Base-by-base conservation (phyloP, 2,888 invertebrate genomes). In the Noctua janthina region DNA sequence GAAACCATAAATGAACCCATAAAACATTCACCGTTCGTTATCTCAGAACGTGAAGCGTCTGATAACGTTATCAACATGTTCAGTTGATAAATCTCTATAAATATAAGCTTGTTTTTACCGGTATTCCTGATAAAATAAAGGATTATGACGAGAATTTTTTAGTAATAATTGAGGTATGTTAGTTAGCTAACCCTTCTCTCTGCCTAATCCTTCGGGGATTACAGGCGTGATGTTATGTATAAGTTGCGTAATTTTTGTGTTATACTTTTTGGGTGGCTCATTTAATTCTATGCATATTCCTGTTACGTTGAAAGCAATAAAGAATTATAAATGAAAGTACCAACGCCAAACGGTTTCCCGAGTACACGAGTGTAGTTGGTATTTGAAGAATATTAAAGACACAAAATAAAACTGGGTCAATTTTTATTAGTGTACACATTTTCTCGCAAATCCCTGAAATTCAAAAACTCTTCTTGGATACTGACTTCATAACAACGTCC, bases 71-170 rank as follows among this genome's bases (percentile, higher is more conserved):
- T 70, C 87, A 71, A 7, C 23, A 20, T 69, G 66, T 77, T n/a
- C 35, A 35, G 69, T 71, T 74, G 84, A 84, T 87, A 87, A 84
- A 84, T 87, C 74, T 78, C 66, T 64, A 71, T 84, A 71, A 67
- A 83, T 56, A 43, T 76, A 49, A 83, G 77, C 87, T 83, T 83
- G 70, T 87, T 87, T 84, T 77, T 56, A 87, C 77, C 83, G 35
- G 83, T 74, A 77, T 77, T 43, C 20, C 5, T 23, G 84, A 71
- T 86, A 77, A 76, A 59, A 51, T 17, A 49, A 49, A 81, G n/a
- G 64, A 54, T 74, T 62, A 62, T 39, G 20, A 49, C 69, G 51
- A 35, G 59, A 56, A 73, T 73, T 73, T 29, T 73, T 73, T 43
- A 62, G 7, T 73, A 59, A 51, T 64, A 17, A 76, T 76, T 46